A percentile compares a stretch with the other conserved stretches of the same genome.
These are phyloP conservation scores for Megaceryle alcyon DNA, from an alignment of 2,797 vertebrate species.

Conservation along the genomic window DNA sequence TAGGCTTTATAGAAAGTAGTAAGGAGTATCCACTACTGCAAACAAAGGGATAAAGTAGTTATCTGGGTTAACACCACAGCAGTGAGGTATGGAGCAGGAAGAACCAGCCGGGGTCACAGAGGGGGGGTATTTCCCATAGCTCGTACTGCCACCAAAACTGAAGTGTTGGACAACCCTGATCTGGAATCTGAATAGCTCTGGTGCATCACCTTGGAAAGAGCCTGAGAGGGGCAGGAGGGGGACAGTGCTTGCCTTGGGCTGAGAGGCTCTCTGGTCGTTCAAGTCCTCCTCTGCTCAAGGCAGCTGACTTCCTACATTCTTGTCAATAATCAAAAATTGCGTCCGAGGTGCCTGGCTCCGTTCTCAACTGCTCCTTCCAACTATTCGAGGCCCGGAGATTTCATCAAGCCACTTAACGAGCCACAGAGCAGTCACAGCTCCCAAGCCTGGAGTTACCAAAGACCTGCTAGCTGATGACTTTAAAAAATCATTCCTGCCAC, in stretches of 20 bases:
- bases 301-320: not conserved
- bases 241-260: rapidly evolving
- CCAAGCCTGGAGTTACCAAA: not conserved
- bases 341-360: not conserved
- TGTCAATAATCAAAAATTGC: not conserved
- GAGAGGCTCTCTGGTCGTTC: not conserved
- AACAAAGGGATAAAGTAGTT: not conserved
- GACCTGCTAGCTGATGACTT: not conserved
- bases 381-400: not conserved
- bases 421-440: not conserved
- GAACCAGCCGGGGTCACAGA: not conserved
- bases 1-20: not conserved
- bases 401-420: not conserved
- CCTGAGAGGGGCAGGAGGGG: not conserved
- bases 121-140: not conserved
- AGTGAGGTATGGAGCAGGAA: not conserved
- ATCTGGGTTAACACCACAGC: not conserved
- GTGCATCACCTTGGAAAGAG: not conserved
- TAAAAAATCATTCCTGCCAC: not conserved
- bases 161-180: not conserved
- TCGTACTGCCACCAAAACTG: not conserved
- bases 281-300: not conserved
- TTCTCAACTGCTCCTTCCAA: not conserved
- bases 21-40: not conserved
- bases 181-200: not conserved